Percentiles rank a stretch among this genome's conserved stretches.
phyloP scores from a whole-genome alignment of 2,888 invertebrate genomes.

The Oligia strigilis region DNA sequence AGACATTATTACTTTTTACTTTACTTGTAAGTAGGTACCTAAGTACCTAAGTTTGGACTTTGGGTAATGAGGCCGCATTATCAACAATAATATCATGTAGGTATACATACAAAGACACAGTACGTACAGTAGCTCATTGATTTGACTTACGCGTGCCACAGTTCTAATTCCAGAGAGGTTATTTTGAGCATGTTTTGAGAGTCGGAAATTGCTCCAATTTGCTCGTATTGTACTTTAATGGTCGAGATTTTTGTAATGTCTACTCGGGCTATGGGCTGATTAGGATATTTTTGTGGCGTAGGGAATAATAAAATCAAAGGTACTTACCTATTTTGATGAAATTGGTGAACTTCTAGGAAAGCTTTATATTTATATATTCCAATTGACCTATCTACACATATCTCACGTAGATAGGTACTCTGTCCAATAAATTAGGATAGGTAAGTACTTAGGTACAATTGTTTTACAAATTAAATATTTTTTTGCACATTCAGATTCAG shows the following conservation, averaged over 20 bases:
- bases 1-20: not conserved
- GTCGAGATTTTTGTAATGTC: slow-evolving; percentile 34
- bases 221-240: slow-evolving; percentile 74
- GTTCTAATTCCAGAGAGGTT: slow-evolving; percentile 82
- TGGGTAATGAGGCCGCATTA: slow-evolving; percentile 50
- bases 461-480: not conserved
- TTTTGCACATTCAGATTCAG: not conserved
- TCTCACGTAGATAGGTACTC: not conserved
- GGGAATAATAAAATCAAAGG: slow-evolving; percentile 11
- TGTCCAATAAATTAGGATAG: not conserved
- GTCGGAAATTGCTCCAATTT: slow-evolving; percentile 82
- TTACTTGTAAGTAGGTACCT: not conserved
- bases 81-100: slow-evolving; percentile 39
- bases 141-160: slow-evolving; percentile 81
- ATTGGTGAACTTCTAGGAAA: not conserved
- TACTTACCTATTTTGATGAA: not conserved
- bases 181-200: slow-evolving; percentile 78
- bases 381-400: not conserved
- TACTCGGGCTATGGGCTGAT: slow-evolving; percentile 26
- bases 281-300: slow-evolving; percentile 28
- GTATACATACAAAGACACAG: slow-evolving; percentile 22
- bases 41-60: not conserved
- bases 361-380: not conserved
- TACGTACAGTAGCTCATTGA: slow-evolving; percentile 64
- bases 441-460: not conserved